Evolutionary conservation across 2,113 vertebrate species (phyloP).

Genomic region (Calidris pugnax): DNA sequence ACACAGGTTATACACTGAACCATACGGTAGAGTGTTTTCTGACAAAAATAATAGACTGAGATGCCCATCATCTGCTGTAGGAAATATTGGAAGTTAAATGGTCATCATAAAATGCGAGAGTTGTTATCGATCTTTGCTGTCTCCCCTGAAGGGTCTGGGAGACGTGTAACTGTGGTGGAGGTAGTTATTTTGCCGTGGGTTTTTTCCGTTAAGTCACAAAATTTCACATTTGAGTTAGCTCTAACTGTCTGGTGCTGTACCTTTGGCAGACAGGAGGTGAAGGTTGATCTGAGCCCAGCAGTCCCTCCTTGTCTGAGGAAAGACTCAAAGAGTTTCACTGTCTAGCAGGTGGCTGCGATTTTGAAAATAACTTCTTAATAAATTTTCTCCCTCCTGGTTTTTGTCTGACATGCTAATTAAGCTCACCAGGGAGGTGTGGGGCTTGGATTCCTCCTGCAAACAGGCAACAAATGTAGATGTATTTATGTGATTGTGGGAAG

Average conservation of each 20-base stretch:
- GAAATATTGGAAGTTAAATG: not conserved
- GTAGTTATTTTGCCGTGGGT: not conserved
- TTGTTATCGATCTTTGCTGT: not conserved
- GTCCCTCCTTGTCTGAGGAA: not conserved
- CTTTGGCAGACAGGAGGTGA: not conserved
- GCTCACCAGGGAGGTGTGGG: not conserved
- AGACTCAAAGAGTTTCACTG: not conserved
- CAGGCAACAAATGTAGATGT: not conserved
- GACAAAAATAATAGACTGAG: not conserved
- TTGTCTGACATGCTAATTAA: conserved; percentile 54
- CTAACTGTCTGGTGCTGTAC: not conserved
- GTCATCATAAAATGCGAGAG: not conserved
- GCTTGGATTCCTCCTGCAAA: not conserved
- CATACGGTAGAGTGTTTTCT: not conserved
- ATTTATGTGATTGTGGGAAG: not conserved
- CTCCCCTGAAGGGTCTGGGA: not conserved
- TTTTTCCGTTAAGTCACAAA: not conserved
- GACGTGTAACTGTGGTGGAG: not conserved
- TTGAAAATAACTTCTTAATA: conserved; percentile 31
- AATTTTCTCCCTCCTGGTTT: not conserved
- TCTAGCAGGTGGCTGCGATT: conserved; percentile 41
- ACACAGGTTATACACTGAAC: not conserved
- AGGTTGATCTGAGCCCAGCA: not conserved
- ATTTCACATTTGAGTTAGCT: not conserved
- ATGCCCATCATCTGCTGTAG: not conserved